phyloP scores from a whole-genome alignment of 1,140 invertebrate genomes.

The Drosophila ironensis region DNA sequence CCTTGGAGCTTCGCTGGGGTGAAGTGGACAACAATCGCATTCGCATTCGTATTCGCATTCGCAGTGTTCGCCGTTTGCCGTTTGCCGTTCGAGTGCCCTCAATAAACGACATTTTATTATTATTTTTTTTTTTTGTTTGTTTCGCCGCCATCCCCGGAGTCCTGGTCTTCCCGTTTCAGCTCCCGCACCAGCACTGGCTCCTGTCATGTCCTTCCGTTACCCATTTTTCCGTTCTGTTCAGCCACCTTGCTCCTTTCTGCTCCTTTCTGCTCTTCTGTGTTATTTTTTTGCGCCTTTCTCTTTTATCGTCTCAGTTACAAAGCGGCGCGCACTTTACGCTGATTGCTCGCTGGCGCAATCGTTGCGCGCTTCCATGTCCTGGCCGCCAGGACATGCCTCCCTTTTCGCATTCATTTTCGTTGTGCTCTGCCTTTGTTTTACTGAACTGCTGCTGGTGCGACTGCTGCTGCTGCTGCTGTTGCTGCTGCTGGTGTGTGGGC shows the following conservation, averaged over 20 bases:
- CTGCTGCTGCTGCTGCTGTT: neutral
- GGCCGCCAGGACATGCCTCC: constrained; percentile 24
- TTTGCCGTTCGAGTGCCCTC: constrained; percentile 40
- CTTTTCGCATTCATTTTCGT: constrained; percentile 9
- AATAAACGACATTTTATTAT: constrained; percentile 79
- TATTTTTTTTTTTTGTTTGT: constrained; percentile 24
- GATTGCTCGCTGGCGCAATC: constrained; percentile 72
- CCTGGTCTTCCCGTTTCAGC: neutral
- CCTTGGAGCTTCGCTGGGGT: neutral
- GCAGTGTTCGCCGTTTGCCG: neutral
- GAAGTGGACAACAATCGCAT: constrained; percentile 58
- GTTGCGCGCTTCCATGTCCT: constrained; percentile 51
- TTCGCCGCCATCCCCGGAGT: neutral
- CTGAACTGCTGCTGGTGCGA: neutral
- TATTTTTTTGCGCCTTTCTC: no score
- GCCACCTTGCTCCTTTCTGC: neutral
- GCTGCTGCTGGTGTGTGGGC: no score
- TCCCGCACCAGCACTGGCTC: neutral
- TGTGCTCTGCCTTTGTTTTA: constrained; percentile 3
- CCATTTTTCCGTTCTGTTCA: constrained; percentile 25
- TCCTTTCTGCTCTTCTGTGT: neutral
- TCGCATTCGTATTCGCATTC: no score
- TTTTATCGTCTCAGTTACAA: constrained; percentile 77
- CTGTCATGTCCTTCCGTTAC: constrained; percentile 4
- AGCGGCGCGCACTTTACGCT: constrained; percentile 77